Percentiles rank a stretch among this genome's conserved stretches.
These are phyloP conservation scores for Eretmochelys imbricata DNA, from an alignment of 2,113 vertebrate genomes.

Conservation along the genomic window DNA sequence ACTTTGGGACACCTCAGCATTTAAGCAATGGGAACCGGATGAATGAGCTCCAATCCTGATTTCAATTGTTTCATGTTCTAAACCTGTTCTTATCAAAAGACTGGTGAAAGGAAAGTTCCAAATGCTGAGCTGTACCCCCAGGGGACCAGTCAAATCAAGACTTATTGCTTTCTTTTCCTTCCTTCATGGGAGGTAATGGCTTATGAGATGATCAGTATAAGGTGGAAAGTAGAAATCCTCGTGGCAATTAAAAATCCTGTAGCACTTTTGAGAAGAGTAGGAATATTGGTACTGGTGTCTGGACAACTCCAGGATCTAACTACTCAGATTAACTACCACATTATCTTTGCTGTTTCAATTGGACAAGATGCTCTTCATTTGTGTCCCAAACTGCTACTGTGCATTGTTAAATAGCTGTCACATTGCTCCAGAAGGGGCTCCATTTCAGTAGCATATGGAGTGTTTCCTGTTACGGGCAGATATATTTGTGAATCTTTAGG, in stretches of 20 bases:
- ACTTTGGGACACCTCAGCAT: constrained; percentile 80
- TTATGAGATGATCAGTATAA: neutral
- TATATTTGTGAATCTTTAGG: neutral
- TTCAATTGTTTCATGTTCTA: constrained; percentile 9
- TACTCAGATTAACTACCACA: neutral
- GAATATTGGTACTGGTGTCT: neutral
- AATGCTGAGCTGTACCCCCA: constrained; percentile 42
- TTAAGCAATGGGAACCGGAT: constrained; percentile 33
- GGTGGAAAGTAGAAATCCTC: neutral
- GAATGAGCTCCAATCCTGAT: neutral
- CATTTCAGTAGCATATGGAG: neutral
- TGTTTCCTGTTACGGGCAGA: neutral
- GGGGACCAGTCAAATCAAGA: neutral
- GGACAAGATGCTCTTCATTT: neutral
- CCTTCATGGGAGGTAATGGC: neutral
- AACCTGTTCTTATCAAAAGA: neutral
- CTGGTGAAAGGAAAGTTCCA: constrained; percentile 22
- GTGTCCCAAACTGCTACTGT: accelerated
- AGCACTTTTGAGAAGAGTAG: neutral
- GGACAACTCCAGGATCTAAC: neutral
- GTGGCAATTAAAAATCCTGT: neutral
- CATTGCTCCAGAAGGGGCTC: neutral
- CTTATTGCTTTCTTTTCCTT: neutral
- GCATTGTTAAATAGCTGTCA: neutral
- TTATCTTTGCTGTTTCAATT: neutral